Conservation (phyloP, 2,888 invertebrate genomes). For the Macaria notata region DNA sequence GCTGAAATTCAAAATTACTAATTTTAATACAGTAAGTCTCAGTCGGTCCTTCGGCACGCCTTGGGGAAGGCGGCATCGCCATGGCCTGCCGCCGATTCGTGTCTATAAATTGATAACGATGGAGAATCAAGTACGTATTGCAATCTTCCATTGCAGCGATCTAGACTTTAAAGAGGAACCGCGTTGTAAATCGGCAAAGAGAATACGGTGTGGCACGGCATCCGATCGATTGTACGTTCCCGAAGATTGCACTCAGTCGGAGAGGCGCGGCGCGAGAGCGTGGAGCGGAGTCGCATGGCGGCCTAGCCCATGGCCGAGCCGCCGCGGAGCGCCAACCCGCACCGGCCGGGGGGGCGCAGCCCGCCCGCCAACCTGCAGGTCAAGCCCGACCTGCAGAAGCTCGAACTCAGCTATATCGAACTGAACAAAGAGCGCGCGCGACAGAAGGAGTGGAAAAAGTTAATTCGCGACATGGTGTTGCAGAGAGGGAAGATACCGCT, state of each 20-base stretch:
- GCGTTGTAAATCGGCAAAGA: slow-evolving; percentile 53
- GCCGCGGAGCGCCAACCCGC: slow-evolving; percentile 56
- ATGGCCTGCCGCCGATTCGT: slow-evolving; percentile 58
- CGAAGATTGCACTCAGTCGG: slow-evolving; percentile 63
- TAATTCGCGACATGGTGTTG: slow-evolving; percentile 83
- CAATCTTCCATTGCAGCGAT: slow-evolving; percentile 43
- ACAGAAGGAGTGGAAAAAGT: slow-evolving; percentile 80
- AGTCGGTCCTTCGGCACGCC: slow-evolving; percentile 75
- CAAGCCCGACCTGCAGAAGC: slow-evolving; percentile 67
- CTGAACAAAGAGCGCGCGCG: slow-evolving; percentile 78
- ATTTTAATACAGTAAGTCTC: slow-evolving; percentile 79
- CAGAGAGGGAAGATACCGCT: slow-evolving; percentile 97
- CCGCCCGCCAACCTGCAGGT: slow-evolving; percentile 59
- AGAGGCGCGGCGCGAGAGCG: slow-evolving; percentile 67
- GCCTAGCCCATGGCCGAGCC: slow-evolving; percentile 56
- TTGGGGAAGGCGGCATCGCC: slow-evolving; percentile 66
- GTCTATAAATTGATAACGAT: slow-evolving; percentile 55
- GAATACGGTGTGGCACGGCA: slow-evolving; percentile 62
- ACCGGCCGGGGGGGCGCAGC: slow-evolving; percentile 54
- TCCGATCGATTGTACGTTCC: slow-evolving; percentile 70
- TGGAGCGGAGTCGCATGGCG: slow-evolving; percentile 59
- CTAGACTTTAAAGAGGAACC: slow-evolving; percentile 47
- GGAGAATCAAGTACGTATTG: slow-evolving; percentile 77
- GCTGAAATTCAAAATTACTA: slow-evolving; percentile 79
- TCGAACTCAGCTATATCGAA: slow-evolving; percentile 76